Base-by-base conservation (phyloP, 2,113 vertebrate genomes). In the Trochalopteron elliotii region DNA sequence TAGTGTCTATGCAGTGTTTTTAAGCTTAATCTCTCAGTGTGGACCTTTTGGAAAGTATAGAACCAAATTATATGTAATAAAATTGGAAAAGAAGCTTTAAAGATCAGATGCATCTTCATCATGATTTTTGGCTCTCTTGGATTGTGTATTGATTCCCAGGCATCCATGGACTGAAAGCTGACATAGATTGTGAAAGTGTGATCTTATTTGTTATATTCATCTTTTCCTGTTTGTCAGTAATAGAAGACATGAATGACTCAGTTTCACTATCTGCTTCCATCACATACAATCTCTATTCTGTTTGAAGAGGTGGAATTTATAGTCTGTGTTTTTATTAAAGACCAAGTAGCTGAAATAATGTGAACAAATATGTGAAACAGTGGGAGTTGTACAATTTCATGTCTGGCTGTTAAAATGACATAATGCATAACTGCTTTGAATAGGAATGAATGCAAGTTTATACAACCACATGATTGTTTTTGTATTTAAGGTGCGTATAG, bases 401-500 rank as follows among this genome's bases (percentile, higher is more conserved):
- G 56, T 83, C 35, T 91, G 52, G 11, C 15, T 82, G 7, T 47
- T 87, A 69, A 81, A 81, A 28, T 21, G 25, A 14, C 31, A 3
- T 24, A 57, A 11, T 83, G 63, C 18, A 33, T 89, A 15, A 50
- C 12, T 80, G 45, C 15, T 72, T 85, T 87, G 25, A 71, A 47
- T n/a, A 72, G 21, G 15, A 83, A 50, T 63, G 50, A 85, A 71
- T 84, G 23, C 10, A 72, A 76, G 4, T 72, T 42, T 69, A 10
- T 44, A 21, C 27, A 89, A 56, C 16, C 56, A 44, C n/a, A 12
- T 50, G 60, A 53, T 84, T 97, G 37, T 52, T 97, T 96, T 97
- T 92, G 92, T 94, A 23, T 97, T 98, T 91, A 93, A 99, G 99
- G 98, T 99, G 94, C 99, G 99, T 97, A 99, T 99, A 98, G 99